Base-by-base conservation (phyloP, 2,113 vertebrate genomes). In the Coptodon bakossiorum region DNA sequence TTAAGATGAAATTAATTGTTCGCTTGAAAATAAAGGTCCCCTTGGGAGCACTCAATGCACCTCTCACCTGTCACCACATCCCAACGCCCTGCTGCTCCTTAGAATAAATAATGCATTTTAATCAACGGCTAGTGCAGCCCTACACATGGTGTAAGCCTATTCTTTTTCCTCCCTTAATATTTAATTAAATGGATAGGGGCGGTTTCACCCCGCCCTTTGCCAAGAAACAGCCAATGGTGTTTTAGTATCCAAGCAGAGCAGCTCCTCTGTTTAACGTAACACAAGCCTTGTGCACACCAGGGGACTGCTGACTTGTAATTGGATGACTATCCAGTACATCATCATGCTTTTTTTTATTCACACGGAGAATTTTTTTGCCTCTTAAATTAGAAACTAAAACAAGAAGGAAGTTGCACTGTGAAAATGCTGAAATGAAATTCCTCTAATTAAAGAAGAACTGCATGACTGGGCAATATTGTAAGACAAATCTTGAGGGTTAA, bases 101-200 rank as follows among this genome's bases (percentile, higher is more conserved):
- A n/a, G 2, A 27, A 91, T 97, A 29, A 94, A 96, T 96, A 89
- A 96, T 96, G 91, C 50, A 96, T 88, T 84, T 78, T 61, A 88
- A 85, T 93, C 84, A 90, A 48, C 78, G 80, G 90, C 73, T 78
- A 86, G 79, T 89, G 89, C 89, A 85, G 82, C 83, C 50, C 63
- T 31, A 78, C 87, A 84, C 80, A 89, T 78, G 10, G 14, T 91
- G 94, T 93, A 94, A 96, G 93, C 92, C 87, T 94, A 91, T 89
- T 95, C 92, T 90, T 95, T 90, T 93, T 84, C 92, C 81, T 83
- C 83, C 84, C 83, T 96, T 56, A 94, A 96, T 96, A 93, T 96
- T 96, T 96, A 89, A 96, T 96, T 93, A 73, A 94, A 59, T 56
- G 13, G 36, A 61, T 52, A 57, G 59, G 40, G 34, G 86, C 76